A percentile compares a stretch with the other conserved stretches of the same genome.
Evolutionary conservation across 1,140 invertebrate species (phyloP).

Genomic region (Drosophila leontia): DNA sequence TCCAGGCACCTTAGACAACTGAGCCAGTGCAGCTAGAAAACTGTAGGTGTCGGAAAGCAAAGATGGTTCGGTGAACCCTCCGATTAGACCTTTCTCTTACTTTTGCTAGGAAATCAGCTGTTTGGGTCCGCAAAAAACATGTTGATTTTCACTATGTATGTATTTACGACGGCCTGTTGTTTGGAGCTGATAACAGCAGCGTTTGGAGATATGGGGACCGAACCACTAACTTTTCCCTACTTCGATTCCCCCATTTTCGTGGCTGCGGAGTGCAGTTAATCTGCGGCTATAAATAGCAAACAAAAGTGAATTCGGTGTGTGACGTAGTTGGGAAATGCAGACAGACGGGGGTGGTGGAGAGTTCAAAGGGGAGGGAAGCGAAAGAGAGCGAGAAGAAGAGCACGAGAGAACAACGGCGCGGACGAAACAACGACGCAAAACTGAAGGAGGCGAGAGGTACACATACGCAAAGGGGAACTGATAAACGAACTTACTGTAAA

Average conservation of each 20-base stretch:
- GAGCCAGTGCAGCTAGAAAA: slow-evolving; percentile 40
- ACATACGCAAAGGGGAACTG: slow-evolving; percentile 33
- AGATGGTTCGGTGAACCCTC: slow-evolving; percentile 12
- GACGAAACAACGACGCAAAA: slow-evolving; percentile 53
- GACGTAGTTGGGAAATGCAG: slow-evolving; percentile 46
- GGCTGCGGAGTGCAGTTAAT: slow-evolving; percentile 54
- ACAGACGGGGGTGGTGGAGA: slow-evolving; percentile 18
- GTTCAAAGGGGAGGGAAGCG: slow-evolving; percentile 14
- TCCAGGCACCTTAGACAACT: slow-evolving; percentile 45
- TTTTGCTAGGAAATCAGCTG: slow-evolving; percentile 33
- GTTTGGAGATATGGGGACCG: slow-evolving; percentile 12
- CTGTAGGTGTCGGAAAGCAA: not conserved
- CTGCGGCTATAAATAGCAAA: slow-evolving; percentile 68
- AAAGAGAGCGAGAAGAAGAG: slow-evolving; percentile 18
- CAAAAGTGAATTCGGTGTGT: slow-evolving; percentile 63
- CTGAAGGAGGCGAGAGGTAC: slow-evolving; percentile 38
- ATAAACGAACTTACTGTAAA: slow-evolving; percentile 77
- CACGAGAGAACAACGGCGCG: slow-evolving; percentile 20
- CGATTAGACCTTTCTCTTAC: not conserved
- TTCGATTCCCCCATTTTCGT: slow-evolving; percentile 7
- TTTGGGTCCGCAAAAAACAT: slow-evolving; percentile 1
- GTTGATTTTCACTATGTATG: slow-evolving; percentile 56
- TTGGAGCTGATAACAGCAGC: slow-evolving; percentile 60
- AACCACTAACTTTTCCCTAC: slow-evolving; percentile 7
- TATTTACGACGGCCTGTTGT: slow-evolving; percentile 57